phyloP scores from a whole-genome alignment of 2,113 vertebrate species.

The Anarhynchus alexandrinus region DNA sequence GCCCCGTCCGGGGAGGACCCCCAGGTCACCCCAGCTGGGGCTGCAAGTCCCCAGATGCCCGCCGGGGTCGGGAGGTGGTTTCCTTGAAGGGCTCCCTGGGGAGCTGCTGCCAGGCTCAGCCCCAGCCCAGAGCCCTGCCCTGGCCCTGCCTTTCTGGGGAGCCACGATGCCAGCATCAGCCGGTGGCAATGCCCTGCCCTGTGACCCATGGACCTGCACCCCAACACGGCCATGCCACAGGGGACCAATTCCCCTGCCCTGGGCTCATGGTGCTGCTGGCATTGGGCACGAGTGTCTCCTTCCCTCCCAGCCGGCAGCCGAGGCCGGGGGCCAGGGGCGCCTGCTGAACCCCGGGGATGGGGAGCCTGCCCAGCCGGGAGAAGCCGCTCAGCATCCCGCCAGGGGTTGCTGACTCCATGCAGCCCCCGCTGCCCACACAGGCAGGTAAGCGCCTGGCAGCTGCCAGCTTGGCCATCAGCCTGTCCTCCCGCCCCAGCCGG shows the following conservation, averaged over 20 bases:
- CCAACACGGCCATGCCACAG: accelerated
- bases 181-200: accelerated
- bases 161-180: accelerated
- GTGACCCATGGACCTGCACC: accelerated
- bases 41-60: not conserved
- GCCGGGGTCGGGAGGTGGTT: not conserved
- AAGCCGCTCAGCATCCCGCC: not conserved
- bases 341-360: constrained; percentile 33
- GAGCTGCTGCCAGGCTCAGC: not conserved
- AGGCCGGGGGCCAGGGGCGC: not conserved
- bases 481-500: accelerated
- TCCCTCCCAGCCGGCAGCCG: not conserved
- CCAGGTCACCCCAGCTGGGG: no score
- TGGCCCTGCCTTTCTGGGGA: not conserved
- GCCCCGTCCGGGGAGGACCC: no score
- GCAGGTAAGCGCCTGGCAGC: not conserved
- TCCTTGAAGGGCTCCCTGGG: not conserved
- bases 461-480: no score
- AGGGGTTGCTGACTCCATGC: accelerated
- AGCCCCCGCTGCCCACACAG: not conserved
- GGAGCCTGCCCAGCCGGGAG: constrained; percentile 59
- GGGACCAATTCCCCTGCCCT: no score
- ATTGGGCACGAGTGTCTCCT: not conserved
- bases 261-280: no score
- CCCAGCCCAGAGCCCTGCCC: not conserved